A percentile compares a stretch with the other conserved stretches of the same genome.
Conservation (phyloP, 2,888 invertebrate genomes). For the Drosophila parthenogenetica region DNA sequence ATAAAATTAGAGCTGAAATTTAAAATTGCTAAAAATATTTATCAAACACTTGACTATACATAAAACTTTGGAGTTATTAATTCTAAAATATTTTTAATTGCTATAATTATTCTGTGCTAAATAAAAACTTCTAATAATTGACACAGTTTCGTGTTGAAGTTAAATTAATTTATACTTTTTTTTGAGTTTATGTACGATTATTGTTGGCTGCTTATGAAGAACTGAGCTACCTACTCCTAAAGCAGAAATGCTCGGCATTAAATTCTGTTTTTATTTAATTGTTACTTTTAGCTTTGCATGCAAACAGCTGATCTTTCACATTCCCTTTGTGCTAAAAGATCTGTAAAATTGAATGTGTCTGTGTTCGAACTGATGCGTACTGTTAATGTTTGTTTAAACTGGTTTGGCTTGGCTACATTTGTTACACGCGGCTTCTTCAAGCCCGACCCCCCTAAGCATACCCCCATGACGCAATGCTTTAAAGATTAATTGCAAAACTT, state of each 20-base stretch:
- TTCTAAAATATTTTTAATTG: too few species aligned
- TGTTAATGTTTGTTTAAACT: slow-evolving; percentile 61
- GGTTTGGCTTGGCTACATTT: slow-evolving; percentile 54
- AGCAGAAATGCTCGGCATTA: slow-evolving; percentile 1
- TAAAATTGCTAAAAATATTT: too few species aligned
- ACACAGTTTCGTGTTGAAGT: background rate
- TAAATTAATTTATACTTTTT: too few species aligned
- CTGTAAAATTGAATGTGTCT: background rate
- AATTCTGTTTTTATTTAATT: background rate
- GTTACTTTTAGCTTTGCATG: background rate
- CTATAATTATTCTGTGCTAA: too few species aligned
- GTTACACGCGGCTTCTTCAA: slow-evolving; percentile 20
- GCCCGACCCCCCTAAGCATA: background rate
- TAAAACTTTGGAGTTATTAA: too few species aligned
- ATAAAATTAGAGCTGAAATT: too few species aligned
- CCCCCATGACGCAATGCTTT: slow-evolving; percentile 30
- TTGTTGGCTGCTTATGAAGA: slow-evolving; percentile 7
- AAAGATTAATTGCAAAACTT: slow-evolving; percentile 54
- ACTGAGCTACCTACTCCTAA: slow-evolving; percentile 20
- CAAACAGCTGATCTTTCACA: slow-evolving; percentile 41
- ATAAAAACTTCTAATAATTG: too few species aligned
- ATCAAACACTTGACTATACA: too few species aligned
- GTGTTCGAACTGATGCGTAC: slow-evolving; percentile 17
- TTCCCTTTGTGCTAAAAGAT: slow-evolving; percentile 4
- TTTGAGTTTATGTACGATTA: background rate